Base-by-base conservation (phyloP, 2,113 vertebrate genomes). In the Zosterops borbonicus region DNA sequence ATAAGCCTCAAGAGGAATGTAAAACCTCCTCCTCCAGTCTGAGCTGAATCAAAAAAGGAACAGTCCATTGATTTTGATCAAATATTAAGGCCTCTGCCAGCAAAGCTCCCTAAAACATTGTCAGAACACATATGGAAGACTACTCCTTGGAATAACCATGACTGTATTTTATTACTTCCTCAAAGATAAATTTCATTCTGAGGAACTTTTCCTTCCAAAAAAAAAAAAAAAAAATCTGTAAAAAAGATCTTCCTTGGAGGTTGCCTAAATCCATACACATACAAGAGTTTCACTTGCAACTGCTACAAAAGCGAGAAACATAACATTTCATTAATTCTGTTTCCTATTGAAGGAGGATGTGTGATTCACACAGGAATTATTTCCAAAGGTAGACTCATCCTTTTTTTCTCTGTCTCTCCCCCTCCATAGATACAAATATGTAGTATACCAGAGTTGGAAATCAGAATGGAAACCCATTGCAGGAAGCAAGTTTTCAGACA, bases 401-500 rank as follows among this genome's bases (percentile, higher is more conserved):
- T 67, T 89, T 68, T 78, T 35, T 12, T 7, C 21, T 24, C 67
- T 33, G 31, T 52, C 7, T 23, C 23, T 73, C 27, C 44, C 14
- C 33, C 24, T 29, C 42, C 16, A 29, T 2, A 44, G 24, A 84
- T 44, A 42, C 68, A 87, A 76, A 95, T 74, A 60, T 7, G 18
- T 50, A 75, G 89, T 39, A 78, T 35, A 83, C 23, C 68, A 74
- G 60, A 41, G 31, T 44, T 35, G 87, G 80, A 96, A 96, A 96
- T 60, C 85, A 84, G 60, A 83, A 94, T 78, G 80, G 87, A 92
- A 50, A 83, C 14, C 44, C 59, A 89, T 33, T 90, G 89, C 75
- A 89, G 64, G 84, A 96, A 91, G 42, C 79, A 96, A 87, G 91
- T 95, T 96, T 97, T 94, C 90, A 93, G 83, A 90, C 55, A 33